A percentile compares a stretch with the other conserved stretches of the same genome.
Evolutionary conservation across 2,113 vertebrate genomes (phyloP).

Genomic region (Alectura lathami): DNA sequence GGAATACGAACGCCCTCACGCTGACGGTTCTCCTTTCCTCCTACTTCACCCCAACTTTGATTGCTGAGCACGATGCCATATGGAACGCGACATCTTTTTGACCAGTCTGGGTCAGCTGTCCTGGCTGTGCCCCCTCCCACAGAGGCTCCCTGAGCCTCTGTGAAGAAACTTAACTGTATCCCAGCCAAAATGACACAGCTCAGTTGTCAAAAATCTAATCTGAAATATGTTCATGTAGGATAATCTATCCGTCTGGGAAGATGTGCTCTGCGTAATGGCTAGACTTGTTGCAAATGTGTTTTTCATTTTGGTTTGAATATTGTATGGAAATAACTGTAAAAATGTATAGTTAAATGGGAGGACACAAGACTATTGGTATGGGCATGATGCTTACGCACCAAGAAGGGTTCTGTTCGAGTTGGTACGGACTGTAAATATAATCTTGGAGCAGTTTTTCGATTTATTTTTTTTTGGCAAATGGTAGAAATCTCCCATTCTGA

Average conservation of each 20-base stretch:
- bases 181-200: background rate
- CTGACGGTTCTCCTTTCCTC: background rate
- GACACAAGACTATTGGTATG: too few relatives aligned
- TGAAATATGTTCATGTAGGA: background rate
- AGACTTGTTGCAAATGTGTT: background rate
- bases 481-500: too few relatives aligned
- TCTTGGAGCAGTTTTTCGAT: background rate
- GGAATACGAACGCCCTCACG: background rate
- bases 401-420: background rate
- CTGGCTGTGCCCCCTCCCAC: background rate
- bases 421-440: background rate
- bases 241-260: accelerated
- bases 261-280: background rate
- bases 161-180: background rate
- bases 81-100: too few relatives aligned
- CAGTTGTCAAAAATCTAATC: background rate
- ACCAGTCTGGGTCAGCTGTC: background rate
- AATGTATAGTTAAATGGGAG: background rate
- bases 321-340: background rate
- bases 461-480: background rate
- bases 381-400: background rate
- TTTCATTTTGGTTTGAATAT: background rate
- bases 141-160: background rate
- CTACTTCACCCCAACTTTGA: background rate
- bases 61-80: background rate